A percentile compares a stretch with the other conserved stretches of the same genome.
Conservation (phyloP, 2,888 invertebrate genomes). For the Coremacera marginata region DNA sequence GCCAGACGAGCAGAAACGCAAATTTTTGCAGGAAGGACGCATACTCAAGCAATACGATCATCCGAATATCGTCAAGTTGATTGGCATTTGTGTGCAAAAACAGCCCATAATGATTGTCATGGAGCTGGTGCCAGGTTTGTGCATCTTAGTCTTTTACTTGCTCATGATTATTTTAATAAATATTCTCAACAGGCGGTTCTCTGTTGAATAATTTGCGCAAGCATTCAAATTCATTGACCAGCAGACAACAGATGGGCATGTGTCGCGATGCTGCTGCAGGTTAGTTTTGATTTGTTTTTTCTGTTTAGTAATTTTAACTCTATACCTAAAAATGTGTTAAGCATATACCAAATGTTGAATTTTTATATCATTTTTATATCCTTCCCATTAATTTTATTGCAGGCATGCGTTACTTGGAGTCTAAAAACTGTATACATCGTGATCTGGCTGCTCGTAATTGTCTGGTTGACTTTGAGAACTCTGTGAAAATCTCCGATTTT, state of each 20-base stretch:
- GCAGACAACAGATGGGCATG: conserved; percentile 84
- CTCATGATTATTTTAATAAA: neutral
- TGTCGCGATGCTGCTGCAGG: conserved; percentile 94
- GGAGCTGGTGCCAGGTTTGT: conserved; percentile 85
- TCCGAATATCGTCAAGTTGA: conserved; percentile 94
- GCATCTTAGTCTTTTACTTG: conserved; percentile 56
- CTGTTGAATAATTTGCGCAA: conserved; percentile 89
- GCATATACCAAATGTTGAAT: too few relatives aligned
- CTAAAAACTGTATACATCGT: conserved; percentile 95
- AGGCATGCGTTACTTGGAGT: conserved; percentile 93
- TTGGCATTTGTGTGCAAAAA: conserved; percentile 97
- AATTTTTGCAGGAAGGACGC: conserved; percentile 94
- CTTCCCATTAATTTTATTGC: neutral
- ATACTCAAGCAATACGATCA: conserved; percentile 97
- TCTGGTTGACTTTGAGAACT: conserved; percentile 79
- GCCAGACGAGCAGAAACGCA: conserved; percentile 93
- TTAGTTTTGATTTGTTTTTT: conserved; percentile 47
- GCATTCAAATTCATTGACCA: conserved; percentile 76
- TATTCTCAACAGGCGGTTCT: conserved; percentile 80
- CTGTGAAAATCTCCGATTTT: conserved; percentile 97
- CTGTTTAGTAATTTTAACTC: neutral
- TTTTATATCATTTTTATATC: neutral
- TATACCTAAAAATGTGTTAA: too few relatives aligned
- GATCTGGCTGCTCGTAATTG: conserved; percentile 97
- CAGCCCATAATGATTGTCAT: conserved; percentile 99